Base-by-base conservation (phyloP, 2,797 vertebrate species). In the Spea hammondii region DNA sequence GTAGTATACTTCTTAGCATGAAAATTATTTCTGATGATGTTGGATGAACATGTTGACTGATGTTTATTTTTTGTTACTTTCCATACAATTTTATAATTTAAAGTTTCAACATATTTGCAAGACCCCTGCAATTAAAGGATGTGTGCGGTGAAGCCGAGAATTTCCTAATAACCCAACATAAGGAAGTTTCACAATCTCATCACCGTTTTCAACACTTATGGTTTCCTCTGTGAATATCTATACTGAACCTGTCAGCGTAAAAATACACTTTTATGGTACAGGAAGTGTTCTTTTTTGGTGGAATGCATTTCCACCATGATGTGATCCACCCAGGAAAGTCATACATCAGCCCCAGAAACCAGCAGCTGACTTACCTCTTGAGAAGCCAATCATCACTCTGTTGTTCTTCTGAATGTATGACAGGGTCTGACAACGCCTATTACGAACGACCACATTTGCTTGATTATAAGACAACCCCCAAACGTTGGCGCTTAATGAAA, bases 141-240 rank as follows among this genome's bases (percentile, higher is more conserved):
- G 77, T 67, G 9, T 72, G 70, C 4, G 70, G 77, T 79, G 8
- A 49, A 54, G 50, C 13, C 32, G 9, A 32, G 51, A 1, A 44
- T 72, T 78, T 55, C 69, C 45, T 72, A 46, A 48, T 17, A 73
- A 51, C 70, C 14, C 60, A 6, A 17, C 14, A 72, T 44, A 60
- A 10, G 77, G 77, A 79, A 79, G 70, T 79, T 73, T 55, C 77
- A 50, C 65, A 79, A 79, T 46, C 77, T 66, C 49, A 78, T 4
- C 65, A 57, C 48, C 9, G 47, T 68, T 73, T 60, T 72, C 55
- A 53, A 65, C 65, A 67, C 17, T 44, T 66, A 10, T 78, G 50
- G n/a, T 47, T 78, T 72, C 60, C 68, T 72, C 12, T 14, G 4
- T 59, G 55, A 17, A 62, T 9, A 6, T 62, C 6, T 17, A 12